Evolutionary conservation across 1,140 invertebrate species (phyloP).

Genomic region (Eurosta solidaginis): DNA sequence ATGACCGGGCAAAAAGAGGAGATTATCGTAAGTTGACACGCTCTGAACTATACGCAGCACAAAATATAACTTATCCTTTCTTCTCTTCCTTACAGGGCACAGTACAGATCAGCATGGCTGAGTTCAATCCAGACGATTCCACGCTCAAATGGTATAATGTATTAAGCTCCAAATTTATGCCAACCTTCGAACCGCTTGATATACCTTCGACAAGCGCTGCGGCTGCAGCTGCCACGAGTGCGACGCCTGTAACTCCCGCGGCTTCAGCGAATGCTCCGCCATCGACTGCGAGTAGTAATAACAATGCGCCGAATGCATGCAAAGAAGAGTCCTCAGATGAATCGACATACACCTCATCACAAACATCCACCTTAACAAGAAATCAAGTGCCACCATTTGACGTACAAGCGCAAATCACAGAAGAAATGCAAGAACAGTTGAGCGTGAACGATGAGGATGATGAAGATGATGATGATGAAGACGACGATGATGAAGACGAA

Average conservation of each 20-base stretch:
- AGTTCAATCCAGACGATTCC: conserved; percentile 83
- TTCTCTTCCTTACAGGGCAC: conserved; percentile 73
- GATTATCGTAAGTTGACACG: conserved; percentile 74
- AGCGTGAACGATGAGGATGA: conserved; percentile 63
- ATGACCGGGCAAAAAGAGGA: conserved; percentile 71
- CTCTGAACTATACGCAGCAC: no score
- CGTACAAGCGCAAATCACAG: conserved; percentile 64
- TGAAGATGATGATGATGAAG: conserved; percentile 65
- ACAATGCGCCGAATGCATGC: conserved; percentile 34
- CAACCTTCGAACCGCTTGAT: conserved; percentile 63
- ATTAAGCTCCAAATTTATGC: conserved; percentile 85
- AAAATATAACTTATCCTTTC: conserved; percentile 17
- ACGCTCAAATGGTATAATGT: conserved; percentile 95
- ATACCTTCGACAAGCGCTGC: conserved; percentile 53
- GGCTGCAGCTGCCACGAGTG: conserved; percentile 45
- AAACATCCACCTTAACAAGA: conserved; percentile 92
- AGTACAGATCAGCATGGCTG: conserved; percentile 92
- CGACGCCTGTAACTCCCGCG: conserved; percentile 37
- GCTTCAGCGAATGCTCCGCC: background rate
- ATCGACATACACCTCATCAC: conserved; percentile 93
- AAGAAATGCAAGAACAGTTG: conserved; percentile 67
- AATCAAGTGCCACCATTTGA: conserved; percentile 75
- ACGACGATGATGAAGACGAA: conserved; percentile 62
- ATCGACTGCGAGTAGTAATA: background rate
- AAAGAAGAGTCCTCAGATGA: conserved; percentile 95